phyloP scores from a whole-genome alignment of 2,113 vertebrate species.

The Oceanites oceanicus region DNA sequence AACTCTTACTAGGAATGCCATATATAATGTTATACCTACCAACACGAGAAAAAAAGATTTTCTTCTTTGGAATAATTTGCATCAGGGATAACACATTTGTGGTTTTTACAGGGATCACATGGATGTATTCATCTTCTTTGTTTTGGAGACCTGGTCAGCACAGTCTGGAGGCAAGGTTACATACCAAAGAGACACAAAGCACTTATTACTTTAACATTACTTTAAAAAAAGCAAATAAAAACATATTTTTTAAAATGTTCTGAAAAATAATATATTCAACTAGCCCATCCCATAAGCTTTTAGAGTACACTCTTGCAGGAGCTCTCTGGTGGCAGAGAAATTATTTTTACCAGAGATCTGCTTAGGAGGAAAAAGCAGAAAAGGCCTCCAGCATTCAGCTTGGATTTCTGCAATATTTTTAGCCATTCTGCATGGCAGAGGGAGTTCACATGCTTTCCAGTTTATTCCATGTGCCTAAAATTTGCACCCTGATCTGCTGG shows the following conservation, averaged over 20 bases:
- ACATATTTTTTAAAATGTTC: not conserved
- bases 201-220: not conserved
- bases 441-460: not conserved
- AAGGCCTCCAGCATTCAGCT: not conserved
- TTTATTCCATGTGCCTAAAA: not conserved
- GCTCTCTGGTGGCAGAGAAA: conserved; percentile 5
- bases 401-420: not conserved
- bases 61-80: not conserved
- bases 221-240: not conserved
- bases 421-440: not conserved
- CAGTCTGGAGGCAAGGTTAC: not conserved
- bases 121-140: not conserved
- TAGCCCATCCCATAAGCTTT: not conserved
- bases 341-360: not conserved
- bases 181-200: not conserved
- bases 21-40: not conserved
- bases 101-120: not conserved
- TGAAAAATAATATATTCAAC: not conserved
- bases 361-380: not conserved
- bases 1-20: not conserved
- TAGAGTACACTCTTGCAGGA: not conserved
- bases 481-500: not conserved
- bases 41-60: rapidly evolving
- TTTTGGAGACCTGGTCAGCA: not conserved
- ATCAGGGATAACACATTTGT: not conserved